A percentile compares a stretch with the other conserved stretches of the same genome.
Conservation (phyloP, 2,113 vertebrate species). For the Cochlearius cochlearius region DNA sequence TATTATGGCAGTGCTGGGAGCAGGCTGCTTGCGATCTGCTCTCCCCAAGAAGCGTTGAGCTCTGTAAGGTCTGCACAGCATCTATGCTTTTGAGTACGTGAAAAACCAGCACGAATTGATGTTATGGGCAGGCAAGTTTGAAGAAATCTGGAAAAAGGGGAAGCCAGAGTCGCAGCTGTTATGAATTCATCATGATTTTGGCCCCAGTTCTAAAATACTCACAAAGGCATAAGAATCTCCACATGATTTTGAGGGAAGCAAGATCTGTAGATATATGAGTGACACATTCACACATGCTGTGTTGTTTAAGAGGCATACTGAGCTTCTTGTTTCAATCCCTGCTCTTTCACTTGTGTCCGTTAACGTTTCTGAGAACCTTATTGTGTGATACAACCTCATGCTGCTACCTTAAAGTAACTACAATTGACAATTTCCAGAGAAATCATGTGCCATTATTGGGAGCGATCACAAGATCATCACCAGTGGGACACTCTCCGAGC, state of each 20-base stretch:
- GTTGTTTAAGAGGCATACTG: conserved; percentile 17
- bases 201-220: conserved; percentile 17
- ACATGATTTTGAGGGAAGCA: conserved; percentile 27
- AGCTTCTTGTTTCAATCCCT: background rate
- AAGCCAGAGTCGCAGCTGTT: conserved; percentile 48
- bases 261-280: background rate
- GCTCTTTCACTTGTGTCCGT: background rate
- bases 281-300: conserved; percentile 12
- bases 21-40: background rate
- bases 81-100: background rate
- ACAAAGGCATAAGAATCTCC: conserved; percentile 41
- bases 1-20: background rate
- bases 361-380: background rate
- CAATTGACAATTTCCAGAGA: background rate
- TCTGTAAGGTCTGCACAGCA: background rate
- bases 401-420: background rate
- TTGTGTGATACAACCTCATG: background rate
- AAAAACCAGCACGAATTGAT: conserved; percentile 6
- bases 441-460: rapidly evolving
- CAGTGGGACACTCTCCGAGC: background rate
- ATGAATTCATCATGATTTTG: conserved; percentile 56
- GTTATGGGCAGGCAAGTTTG: background rate
- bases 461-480: background rate
- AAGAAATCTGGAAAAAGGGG: conserved; percentile 7
- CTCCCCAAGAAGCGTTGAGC: background rate